Evolutionary conservation across 1,140 invertebrate genomes (phyloP).

Genomic region (Myzus persicae): DNA sequence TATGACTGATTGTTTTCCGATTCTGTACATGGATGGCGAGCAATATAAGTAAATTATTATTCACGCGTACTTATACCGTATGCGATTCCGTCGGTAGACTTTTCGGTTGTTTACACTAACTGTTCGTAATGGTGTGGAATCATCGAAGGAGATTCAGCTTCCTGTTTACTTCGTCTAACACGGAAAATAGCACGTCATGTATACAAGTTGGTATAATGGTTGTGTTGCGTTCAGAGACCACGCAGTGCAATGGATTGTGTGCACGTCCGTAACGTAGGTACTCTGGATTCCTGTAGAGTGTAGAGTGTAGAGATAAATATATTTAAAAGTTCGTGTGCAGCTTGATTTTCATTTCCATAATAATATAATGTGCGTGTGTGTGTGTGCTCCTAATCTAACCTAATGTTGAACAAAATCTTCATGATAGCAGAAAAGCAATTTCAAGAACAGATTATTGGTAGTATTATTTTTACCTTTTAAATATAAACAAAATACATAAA

Average conservation of each 20-base stretch:
- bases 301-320: neutral
- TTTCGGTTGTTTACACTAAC: neutral
- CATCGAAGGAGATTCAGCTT: neutral
- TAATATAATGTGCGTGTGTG: too few relatives aligned
- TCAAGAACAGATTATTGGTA: neutral
- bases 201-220: neutral
- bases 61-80: neutral
- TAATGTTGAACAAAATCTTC: too few relatives aligned
- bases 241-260: neutral
- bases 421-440: neutral
- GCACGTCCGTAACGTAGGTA: neutral
- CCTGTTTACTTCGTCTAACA: neutral
- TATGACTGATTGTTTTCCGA: neutral
- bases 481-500: neutral
- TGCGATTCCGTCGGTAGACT: neutral
- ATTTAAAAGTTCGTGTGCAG: neutral
- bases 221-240: neutral
- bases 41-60: neutral
- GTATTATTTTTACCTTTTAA: neutral
- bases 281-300: neutral
- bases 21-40: neutral
- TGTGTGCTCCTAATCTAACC: too few relatives aligned
- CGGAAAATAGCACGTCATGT: neutral
- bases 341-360: too few relatives aligned
- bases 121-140: neutral